Base-by-base conservation (phyloP, 2,888 invertebrate species). In the Drosophila koepferae region DNA sequence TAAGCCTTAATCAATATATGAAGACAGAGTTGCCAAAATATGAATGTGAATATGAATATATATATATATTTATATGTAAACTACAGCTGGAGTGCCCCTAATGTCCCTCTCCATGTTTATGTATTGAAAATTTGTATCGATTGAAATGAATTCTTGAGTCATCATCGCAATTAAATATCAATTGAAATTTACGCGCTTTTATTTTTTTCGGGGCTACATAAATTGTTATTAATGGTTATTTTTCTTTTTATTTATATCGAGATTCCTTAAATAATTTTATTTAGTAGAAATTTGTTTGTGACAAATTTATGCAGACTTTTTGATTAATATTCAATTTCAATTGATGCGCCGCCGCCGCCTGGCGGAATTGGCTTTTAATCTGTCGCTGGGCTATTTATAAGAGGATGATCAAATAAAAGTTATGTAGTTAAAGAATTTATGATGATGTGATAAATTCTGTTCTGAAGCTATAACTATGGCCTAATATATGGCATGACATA, bases 1-100 rank as follows among this genome's bases (percentile, higher is more conserved):
- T 89, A 81, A 87, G 88, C 73, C 70, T 80, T 86, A 89, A 89
- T 77, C 75, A 85, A 89, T 84, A 87, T 81, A 80, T 77, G 88
- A 77, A 82, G 74, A 65, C 70, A 65, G 63, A 65, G 63, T 65
- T 60, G 46, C 70, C 63, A 69, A 73, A 69, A 68, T 34, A 31
- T 31, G 38, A 61, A 48, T 43, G 51, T 31, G 43, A 28, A 63
- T 59, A n/a, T n/a, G n/a, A n/a, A n/a, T n/a, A 14, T 16, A 40
- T 16, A 40, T 16, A 40, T 6, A 6, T 40, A 40, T 7, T 2
- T 40, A 40, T 40, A 14, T 40, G 10, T 34, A 18, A 28, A 8
- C 48, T 34, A n/a, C 14, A 53, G 53, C 53, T 54, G 44, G 36
- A 38, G 51, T 68, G 46, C 40, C 55, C 55, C 55, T 12, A 54